phyloP scores from a whole-genome alignment of 2,797 vertebrate species.

The Galagoides demidoff region DNA sequence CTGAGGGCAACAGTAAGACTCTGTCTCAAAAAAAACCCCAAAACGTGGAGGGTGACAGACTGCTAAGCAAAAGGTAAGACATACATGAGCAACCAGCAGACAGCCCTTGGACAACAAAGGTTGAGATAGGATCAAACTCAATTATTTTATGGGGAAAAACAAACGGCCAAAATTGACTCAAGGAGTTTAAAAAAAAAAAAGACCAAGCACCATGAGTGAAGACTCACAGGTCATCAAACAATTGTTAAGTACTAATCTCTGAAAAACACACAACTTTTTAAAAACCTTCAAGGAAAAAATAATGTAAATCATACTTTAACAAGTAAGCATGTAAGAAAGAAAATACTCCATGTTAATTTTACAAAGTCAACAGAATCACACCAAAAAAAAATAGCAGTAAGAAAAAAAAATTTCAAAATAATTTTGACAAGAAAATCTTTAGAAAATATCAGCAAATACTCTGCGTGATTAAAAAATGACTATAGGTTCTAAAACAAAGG shows the following conservation, averaged over 20 bases:
- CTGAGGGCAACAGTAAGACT: too few species aligned
- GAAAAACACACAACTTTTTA: background rate
- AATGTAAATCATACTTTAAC: background rate
- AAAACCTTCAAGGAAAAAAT: conserved; percentile 18
- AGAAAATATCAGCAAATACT: background rate
- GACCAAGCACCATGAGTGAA: background rate
- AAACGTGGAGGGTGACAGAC: background rate
- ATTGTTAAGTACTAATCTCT: background rate
- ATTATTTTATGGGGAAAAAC: background rate
- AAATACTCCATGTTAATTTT: background rate
- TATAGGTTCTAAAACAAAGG: background rate
- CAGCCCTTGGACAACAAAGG: background rate
- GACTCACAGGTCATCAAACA: background rate
- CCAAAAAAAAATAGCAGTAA: background rate
- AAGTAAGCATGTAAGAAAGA: background rate
- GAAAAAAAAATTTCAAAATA: background rate
- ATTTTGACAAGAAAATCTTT: background rate
- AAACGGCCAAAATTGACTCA: background rate
- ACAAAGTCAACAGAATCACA: background rate
- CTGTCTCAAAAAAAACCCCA: too few species aligned
- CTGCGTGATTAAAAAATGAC: background rate
- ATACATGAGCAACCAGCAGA: background rate
- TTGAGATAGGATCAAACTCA: background rate
- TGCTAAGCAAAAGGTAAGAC: rapidly evolving
- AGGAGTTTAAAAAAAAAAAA: background rate